These are phyloP conservation scores for Etheostoma perlongum DNA, from an alignment of 2,797 vertebrate species.

Conservation along the genomic window DNA sequence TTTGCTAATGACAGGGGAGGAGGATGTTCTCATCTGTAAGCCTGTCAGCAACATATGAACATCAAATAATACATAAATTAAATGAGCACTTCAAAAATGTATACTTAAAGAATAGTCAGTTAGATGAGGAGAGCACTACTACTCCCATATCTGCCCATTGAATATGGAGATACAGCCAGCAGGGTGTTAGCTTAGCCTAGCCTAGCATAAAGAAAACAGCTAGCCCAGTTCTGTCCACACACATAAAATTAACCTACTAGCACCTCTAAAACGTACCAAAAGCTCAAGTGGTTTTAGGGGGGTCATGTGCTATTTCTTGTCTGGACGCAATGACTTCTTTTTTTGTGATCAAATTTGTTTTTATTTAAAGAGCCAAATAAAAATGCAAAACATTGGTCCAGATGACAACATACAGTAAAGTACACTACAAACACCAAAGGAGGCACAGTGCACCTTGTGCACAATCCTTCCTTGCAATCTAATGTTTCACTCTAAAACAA, in stretches of 20 bases:
- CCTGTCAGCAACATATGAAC: constrained; percentile 78
- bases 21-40: constrained; percentile 83
- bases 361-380: too few relatives aligned
- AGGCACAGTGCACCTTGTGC: too few relatives aligned
- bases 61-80: constrained; percentile 32
- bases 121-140: not conserved
- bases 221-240: not conserved
- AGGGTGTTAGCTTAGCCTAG: not conserved
- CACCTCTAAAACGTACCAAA: not conserved
- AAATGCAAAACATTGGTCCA: too few relatives aligned
- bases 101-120: not conserved
- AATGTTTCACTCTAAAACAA: too few relatives aligned
- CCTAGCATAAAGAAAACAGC: not conserved
- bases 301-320: not conserved
- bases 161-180: not conserved
- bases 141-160: not conserved
- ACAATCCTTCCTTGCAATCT: too few relatives aligned
- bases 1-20: constrained; percentile 81
- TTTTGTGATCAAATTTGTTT: too few relatives aligned
- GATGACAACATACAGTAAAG: too few relatives aligned
- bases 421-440: too few relatives aligned
- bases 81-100: not conserved
- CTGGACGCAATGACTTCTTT: not conserved
- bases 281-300: not conserved
- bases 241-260: not conserved